Percentiles rank a stretch among this genome's conserved stretches.
phyloP scores from a whole-genome alignment of 1,140 invertebrate genomes.

The Micrasema minimum region DNA sequence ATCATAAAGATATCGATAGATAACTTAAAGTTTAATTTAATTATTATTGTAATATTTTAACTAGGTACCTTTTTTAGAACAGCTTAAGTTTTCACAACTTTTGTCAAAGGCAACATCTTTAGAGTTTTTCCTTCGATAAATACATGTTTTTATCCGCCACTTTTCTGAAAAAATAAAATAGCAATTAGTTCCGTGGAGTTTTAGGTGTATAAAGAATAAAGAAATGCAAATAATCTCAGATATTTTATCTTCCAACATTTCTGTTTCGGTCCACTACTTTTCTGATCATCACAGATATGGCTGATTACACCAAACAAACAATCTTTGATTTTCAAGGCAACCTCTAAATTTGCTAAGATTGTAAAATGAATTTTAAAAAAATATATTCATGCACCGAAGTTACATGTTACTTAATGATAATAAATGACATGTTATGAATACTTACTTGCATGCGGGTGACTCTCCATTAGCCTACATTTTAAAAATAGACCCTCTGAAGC shows the following conservation, averaged over 20 bases:
- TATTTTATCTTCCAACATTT: slow-evolving; percentile 31
- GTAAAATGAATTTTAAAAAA: neutral
- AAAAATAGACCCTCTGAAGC: too few species aligned
- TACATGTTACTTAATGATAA: neutral
- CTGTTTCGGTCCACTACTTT: slow-evolving; percentile 33
- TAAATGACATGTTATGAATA: neutral
- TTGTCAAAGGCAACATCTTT: too few species aligned
- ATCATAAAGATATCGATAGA: slow-evolving; percentile 32
- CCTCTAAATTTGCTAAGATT: neutral
- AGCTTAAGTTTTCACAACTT: too few species aligned
- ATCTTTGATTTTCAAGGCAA: neutral
- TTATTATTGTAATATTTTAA: neutral
- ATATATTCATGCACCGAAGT: neutral
- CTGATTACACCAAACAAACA: too few species aligned
- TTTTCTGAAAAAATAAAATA: neutral
- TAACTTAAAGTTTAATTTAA: neutral
- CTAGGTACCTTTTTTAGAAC: too few species aligned
- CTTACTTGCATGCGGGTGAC: too few species aligned
- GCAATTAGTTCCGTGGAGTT: too few species aligned
- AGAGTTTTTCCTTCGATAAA: slow-evolving; percentile 8
- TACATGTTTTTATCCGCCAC: neutral
- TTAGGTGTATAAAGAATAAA: too few species aligned
- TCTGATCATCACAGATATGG: slow-evolving; percentile 22
- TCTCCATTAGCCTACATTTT: neutral
- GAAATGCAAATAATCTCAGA: neutral